Conservation (phyloP, 2,113 vertebrate species). For the Anarhynchus alexandrinus region DNA sequence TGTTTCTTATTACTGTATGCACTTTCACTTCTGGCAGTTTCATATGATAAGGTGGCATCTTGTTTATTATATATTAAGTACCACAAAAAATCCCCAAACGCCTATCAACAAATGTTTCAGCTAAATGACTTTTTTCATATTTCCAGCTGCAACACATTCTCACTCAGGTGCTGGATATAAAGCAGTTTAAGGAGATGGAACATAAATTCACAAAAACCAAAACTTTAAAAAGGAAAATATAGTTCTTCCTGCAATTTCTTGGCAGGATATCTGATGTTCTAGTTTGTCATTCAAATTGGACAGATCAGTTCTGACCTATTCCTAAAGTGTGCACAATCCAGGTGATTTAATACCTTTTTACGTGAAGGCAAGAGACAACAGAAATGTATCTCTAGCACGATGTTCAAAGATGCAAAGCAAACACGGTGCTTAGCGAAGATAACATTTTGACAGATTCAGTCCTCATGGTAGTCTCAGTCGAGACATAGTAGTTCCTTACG, state of each 20-base stretch:
- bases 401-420: background rate
- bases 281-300: background rate
- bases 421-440: background rate
- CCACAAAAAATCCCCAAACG: background rate
- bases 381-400: background rate
- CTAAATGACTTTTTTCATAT: background rate
- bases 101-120: conserved; percentile 32
- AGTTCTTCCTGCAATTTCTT: background rate
- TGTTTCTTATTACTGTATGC: background rate
- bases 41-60: background rate
- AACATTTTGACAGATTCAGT: background rate
- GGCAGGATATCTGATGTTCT: background rate
- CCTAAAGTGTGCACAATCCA: background rate
- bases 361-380: background rate
- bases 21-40: conserved; percentile 4
- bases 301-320: background rate
- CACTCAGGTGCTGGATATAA: background rate
- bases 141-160: conserved; percentile 26
- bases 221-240: background rate
- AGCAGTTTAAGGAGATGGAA: background rate
- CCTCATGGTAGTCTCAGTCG: background rate
- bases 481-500: background rate
- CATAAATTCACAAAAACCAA: background rate
- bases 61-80: background rate
- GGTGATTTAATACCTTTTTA: background rate